Evolutionary conservation across 2,888 invertebrate species (phyloP), one percentile per base, ranked within the genome.

Genomic region (Peribatodes rhomboidaria): DNA sequence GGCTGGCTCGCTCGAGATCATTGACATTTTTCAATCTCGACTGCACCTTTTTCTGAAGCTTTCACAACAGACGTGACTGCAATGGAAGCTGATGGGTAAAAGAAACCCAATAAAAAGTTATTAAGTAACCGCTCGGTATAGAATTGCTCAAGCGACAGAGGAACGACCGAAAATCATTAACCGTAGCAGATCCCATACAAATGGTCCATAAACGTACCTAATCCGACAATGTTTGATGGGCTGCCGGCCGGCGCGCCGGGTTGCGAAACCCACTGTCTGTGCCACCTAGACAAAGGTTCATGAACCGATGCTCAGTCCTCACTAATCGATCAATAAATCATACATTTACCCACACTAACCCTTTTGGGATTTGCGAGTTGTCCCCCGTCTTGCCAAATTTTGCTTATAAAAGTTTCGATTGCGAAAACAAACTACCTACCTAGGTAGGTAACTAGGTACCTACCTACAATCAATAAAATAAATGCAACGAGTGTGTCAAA

Each of bases 141-240:
- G 82, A 81, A 80, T 83, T 84, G 80, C 83, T 74, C 80, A 83
- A 84, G 80, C 78, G 74, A 80, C 68, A 72, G 78, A 79, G 77
- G 77, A 83, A 80, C 76, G 82, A 75, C 80, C 83, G 81, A 86
- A 81, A 88, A 88, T 88, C 87, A 87, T 89, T 87, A 89, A 86
- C 82, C 87, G 86, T 87, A 85, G 83, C 85, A 84, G 87, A 90
- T 86, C 87, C 85, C 85, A 87, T 88, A 89, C 84, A 89, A 90
- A 89, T 89, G 88, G 86, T 80, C 86, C 81, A 88, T 90, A 88
- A 88, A 88, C 79, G 82, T 90, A n/a, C n/a, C n/a, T n/a, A 89
- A 89, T 89, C 89, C 86, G 85, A 88, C 88, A 87, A 84, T 88
- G 88, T 86, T 88, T 83, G 87, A 88, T 87, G 85, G 84, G 81